Base-by-base conservation (phyloP, 2,888 invertebrate species). In the Colostygia pectinataria region DNA sequence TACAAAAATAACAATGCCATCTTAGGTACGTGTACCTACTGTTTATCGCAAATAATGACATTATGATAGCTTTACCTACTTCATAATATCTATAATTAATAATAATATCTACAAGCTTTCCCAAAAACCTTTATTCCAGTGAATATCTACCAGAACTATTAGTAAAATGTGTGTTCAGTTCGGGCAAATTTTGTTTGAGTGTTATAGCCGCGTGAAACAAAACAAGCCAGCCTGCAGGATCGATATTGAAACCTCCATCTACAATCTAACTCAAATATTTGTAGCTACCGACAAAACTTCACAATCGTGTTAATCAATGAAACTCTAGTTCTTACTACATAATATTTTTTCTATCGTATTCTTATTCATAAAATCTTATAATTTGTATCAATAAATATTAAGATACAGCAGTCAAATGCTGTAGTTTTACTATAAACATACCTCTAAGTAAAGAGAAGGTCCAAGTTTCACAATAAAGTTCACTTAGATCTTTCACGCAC, bases 201-300 rank as follows among this genome's bases (percentile, higher is more conserved):
- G 39, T 27, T 43, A 18, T 24, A 53, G 39, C 53, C 24, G 47
- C 43, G 41, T 46, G 48, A 57, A 55, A 53, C 56, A 59, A 53
- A 57, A 53, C 53, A 53, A 56, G 53, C 39, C 47, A 44, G 45
- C 29, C 43, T 53, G 36, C 24, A 24, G 44, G 53, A 59, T 59
- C 59, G 55, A 59, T 59, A 59, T 7, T 23, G 32, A 36, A 54
- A 46, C 53, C 49, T 52, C 33, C 36, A 25, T 41, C 43, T 32
- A 39, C 51, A 41, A 42, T 36, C 33, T 34, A 44, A 55, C 41
- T 45, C 53, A 49, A 55, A 59, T 54, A 59, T 52, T 54, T 42
- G 38, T 45, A 32, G 33, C 39, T 50, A 54, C 56, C 44, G 50
- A 54, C 56, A 50, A 50, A 49, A 54, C 50, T 38, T 46, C 47